Evolutionary conservation across 2,113 vertebrate genomes (phyloP), one percentile per base, ranked within the genome.

Genomic region (Tauraco erythrolophus): DNA sequence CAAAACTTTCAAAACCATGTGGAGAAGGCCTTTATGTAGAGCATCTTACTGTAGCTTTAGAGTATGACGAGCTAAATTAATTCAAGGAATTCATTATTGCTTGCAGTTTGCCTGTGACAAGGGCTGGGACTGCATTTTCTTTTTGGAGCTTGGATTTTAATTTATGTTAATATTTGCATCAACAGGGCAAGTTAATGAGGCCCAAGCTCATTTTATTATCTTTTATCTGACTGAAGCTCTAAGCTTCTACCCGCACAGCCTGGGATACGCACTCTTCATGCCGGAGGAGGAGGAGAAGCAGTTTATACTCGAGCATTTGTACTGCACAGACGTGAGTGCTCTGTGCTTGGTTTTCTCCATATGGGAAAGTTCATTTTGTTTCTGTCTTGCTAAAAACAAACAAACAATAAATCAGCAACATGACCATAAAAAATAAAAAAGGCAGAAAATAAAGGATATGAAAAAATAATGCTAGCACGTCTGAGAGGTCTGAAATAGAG

Each of bases 371-470:
- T 96, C 80, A 96, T 93, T 95, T 92, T 89, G 69, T 94, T 96
- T 96, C 93, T 84, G 21, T 88, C 88, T 94, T 95, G 79, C 92
- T 91, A 94, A 94, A 97, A 97, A 97, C 96, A 97, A 97, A 95
- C 82, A 97, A 97, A 88, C 71, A 94, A 80, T 85, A 97, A 92
- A 88, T 94, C 91, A 92, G 62, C 85, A 90, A 77, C 41, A 39
- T 24, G 39, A 50, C 64, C n/a, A 60, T 41, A 23, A 58, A 50
- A 86, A 76, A 62, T 37, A 56, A 56, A 33, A 80, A 28, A 54
- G 60, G 8, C 64, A 82, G 62, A 79, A 89, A 94, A 7, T 78
- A 61, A 77, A 43, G 37, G 37, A 2, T 58, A 81, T 54, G 75
- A 77, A 88, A 92, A 94, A 86, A 65, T 57, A 70, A 35, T 19